phyloP scores from a whole-genome alignment of 37 sponge, comb jelly and placozoan species.

The Amphimedon queenslandica region DNA sequence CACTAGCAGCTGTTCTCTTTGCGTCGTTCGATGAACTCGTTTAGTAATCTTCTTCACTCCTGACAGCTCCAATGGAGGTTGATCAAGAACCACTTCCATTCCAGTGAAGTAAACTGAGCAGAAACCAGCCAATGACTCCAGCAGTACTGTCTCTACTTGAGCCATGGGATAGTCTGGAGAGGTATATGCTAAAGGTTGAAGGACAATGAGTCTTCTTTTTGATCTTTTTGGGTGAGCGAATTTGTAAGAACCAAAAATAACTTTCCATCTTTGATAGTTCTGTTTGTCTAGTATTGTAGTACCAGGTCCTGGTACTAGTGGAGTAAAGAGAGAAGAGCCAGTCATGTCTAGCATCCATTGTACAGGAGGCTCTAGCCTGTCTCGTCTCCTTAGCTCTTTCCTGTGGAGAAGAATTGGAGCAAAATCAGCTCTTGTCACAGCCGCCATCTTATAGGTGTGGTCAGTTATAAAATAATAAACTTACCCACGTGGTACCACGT shows the following conservation, averaged over 20 bases:
- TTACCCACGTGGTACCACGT: too few relatives aligned
- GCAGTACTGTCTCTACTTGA: slow-evolving; percentile 7
- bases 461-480: too few relatives aligned
- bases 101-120: slow-evolving; percentile 55
- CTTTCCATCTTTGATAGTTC: slow-evolving; percentile 57
- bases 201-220: slow-evolving; percentile 31
- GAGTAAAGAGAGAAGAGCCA: neutral
- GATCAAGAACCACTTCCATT: slow-evolving; percentile 42
- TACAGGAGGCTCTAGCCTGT: neutral
- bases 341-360: neutral
- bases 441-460: too few relatives aligned
- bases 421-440: too few relatives aligned
- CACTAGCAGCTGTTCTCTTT: slow-evolving; percentile 51
- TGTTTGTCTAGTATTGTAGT: slow-evolving; percentile 25
- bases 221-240: slow-evolving; percentile 34
- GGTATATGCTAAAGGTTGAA: slow-evolving; percentile 47
- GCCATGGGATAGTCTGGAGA: slow-evolving; percentile 5
- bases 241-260: slow-evolving; percentile 20
- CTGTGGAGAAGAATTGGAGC: neutral
- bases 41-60: slow-evolving; percentile 26
- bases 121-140: slow-evolving; percentile 32
- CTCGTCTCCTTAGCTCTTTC: neutral
- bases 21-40: slow-evolving; percentile 45
- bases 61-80: slow-evolving; percentile 21
- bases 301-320: neutral